These are phyloP conservation scores for Diadema setosum DNA, from an alignment of 35 echinoderm and acorn worm genomes.

Conservation along the genomic window DNA sequence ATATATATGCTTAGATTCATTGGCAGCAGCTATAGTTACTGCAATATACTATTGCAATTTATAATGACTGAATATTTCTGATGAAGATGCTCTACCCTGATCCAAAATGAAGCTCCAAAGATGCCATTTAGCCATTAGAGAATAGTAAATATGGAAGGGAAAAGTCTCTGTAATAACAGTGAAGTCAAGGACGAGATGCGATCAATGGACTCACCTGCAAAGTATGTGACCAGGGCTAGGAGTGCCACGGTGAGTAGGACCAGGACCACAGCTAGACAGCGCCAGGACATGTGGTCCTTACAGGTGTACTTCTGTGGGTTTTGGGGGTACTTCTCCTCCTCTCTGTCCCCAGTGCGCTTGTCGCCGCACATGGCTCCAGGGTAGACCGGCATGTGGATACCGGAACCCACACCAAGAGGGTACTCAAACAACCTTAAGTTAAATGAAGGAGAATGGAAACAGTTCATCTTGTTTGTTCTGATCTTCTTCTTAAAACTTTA, in stretches of 20 bases:
- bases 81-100: too few relatives aligned
- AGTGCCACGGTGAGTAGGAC: conserved; percentile 50
- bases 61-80: too few relatives aligned
- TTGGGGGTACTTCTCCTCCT: conserved; percentile 27
- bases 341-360: conserved; percentile 1
- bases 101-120: too few relatives aligned
- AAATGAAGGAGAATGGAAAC: neutral
- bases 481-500: too few relatives aligned
- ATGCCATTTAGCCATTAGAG: neutral
- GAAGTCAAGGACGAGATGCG: too few relatives aligned
- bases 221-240: conserved; percentile 66
- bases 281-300: conserved; percentile 77
- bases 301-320: conserved; percentile 43
- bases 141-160: neutral
- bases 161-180: neutral
- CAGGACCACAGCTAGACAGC: conserved; percentile 65
- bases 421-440: conserved; percentile 9
- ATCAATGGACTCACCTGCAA: conserved; percentile 87
- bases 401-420: neutral
- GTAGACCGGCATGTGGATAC: neutral
- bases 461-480: too few relatives aligned
- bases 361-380: conserved; percentile 45
- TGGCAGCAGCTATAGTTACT: too few relatives aligned
- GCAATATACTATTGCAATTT: too few relatives aligned
- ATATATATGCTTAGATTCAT: too few relatives aligned